These are phyloP conservation scores for Mesocricetus auratus DNA, from an alignment of 2,113 vertebrate genomes.

Conservation along the genomic window DNA sequence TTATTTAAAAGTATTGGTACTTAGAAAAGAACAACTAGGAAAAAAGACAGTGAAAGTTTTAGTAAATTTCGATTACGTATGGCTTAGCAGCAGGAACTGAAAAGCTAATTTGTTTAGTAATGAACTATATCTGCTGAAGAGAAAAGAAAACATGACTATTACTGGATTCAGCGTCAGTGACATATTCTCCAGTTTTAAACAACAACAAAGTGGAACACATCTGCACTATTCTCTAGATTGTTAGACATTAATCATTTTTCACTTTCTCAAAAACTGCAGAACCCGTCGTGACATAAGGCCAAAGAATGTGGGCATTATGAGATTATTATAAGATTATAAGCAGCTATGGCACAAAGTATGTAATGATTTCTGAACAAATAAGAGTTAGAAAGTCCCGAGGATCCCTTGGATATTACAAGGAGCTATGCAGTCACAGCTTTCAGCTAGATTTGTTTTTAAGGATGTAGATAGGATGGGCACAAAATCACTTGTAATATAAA, in stretches of 20 bases:
- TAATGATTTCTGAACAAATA: neutral
- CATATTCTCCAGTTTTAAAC: constrained; percentile 75
- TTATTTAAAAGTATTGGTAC: constrained; percentile 63
- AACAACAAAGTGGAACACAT: constrained; percentile 54
- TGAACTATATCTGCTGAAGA: constrained; percentile 81
- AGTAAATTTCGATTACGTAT: constrained; percentile 80
- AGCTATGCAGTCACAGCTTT: neutral
- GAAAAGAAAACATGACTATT: constrained; percentile 77
- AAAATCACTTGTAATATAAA: neutral
- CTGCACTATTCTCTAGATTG: constrained; percentile 64
- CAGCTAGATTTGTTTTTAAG: neutral
- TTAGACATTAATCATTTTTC: constrained; percentile 81
- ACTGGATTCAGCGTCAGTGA: constrained; percentile 76
- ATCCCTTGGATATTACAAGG: neutral
- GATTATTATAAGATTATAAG: neutral
- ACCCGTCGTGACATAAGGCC: neutral
- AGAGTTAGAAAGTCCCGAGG: neutral
- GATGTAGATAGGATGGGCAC: neutral
- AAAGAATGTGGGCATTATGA: neutral
- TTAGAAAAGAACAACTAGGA: constrained; percentile 72
- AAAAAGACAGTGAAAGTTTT: constrained; percentile 70
- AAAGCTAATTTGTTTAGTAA: constrained; percentile 86
- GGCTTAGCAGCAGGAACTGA: constrained; percentile 79
- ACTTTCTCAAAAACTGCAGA: constrained; percentile 66
- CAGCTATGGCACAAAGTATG: neutral